Base-by-base conservation (phyloP, 2,888 invertebrate genomes). In the Cybosia mesomella region DNA sequence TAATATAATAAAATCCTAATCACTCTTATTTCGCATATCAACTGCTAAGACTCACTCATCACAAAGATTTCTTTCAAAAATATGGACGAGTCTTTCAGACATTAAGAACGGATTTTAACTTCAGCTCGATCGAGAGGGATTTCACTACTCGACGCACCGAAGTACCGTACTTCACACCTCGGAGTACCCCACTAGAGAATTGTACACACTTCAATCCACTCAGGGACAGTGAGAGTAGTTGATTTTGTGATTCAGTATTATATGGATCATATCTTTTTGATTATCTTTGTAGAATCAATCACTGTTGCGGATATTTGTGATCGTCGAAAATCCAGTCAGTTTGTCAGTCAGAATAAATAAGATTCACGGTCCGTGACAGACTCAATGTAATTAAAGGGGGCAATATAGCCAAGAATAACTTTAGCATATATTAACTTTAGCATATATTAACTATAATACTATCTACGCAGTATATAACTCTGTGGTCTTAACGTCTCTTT, bases 161-260 rank as follows among this genome's bases (percentile, higher is more conserved):
- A 79, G 77, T 76, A 68, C 49, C 59, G 61, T 67, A 71, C 80
- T 78, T 55, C 39, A 69, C 22, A 53, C 54, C 61, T 24, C 53
- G 61, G 69, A 68, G 71, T 57, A 39, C 66, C 72, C 43, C 58
- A 61, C 72, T 76, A 11, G 60, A 72, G 70, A 71, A 68, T 68
- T 67, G 74, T 76, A 76, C 74, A 74, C 70, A 74, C 72, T 76
- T 57, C 59, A 72, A 68, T 67, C 11, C 63, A 43, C 59, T 61
- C 58, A 53, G 34, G 24, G 60, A 24, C 24, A 53, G 57, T 58
- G 22, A 57, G 53, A 55, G 64, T 68, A 64, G 58, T 58, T 49
- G 43, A 55, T 39, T 28, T 55, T 64, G 43, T n/a, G 21, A 65
- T 49, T 49, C 53, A 8, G 24, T 55, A n/a, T 11, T 59, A 53